Conservation (phyloP, 2,797 vertebrate species). For the Channa striata region DNA sequence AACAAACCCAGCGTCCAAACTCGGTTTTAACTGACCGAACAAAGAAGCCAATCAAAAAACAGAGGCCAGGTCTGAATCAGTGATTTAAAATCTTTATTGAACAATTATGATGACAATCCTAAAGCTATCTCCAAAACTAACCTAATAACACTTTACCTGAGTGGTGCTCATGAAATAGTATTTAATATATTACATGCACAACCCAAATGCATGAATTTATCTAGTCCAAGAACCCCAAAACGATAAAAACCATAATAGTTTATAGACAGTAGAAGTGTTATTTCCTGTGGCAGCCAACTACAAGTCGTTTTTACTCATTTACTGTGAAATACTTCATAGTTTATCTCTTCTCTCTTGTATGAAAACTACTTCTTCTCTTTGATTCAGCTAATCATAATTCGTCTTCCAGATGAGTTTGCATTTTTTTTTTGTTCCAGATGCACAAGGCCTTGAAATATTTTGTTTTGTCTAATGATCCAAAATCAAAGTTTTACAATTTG, state of each 20-base stretch:
- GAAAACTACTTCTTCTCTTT: too few relatives aligned
- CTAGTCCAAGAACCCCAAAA: not conserved
- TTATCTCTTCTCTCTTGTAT: too few relatives aligned
- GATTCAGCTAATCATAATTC: too few relatives aligned
- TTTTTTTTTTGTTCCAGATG: too few relatives aligned
- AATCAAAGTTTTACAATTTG: not conserved
- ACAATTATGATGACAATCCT: not conserved
- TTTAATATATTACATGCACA: not conserved
- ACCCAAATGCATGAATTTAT: not conserved
- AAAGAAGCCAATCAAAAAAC: slow-evolving; percentile 1
- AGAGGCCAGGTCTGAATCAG: not conserved
- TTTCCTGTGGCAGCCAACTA: not conserved
- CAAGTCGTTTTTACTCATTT: too few relatives aligned
- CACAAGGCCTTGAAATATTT: too few relatives aligned
- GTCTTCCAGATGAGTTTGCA: too few relatives aligned
- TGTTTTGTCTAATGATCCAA: not conserved
- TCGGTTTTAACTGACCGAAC: slow-evolving; percentile 24
- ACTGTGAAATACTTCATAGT: too few relatives aligned
- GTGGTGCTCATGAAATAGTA: slow-evolving; percentile 22
- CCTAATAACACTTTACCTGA: slow-evolving; percentile 17
- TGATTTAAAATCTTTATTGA: not conserved
- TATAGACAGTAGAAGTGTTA: not conserved
- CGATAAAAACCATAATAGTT: not conserved
- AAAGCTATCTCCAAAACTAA: slow-evolving; percentile 3
- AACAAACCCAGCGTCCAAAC: slow-evolving; percentile 40